These are phyloP conservation scores for Cygnus buccinator DNA, from an alignment of 2,113 vertebrate genomes.

Conservation along the genomic window DNA sequence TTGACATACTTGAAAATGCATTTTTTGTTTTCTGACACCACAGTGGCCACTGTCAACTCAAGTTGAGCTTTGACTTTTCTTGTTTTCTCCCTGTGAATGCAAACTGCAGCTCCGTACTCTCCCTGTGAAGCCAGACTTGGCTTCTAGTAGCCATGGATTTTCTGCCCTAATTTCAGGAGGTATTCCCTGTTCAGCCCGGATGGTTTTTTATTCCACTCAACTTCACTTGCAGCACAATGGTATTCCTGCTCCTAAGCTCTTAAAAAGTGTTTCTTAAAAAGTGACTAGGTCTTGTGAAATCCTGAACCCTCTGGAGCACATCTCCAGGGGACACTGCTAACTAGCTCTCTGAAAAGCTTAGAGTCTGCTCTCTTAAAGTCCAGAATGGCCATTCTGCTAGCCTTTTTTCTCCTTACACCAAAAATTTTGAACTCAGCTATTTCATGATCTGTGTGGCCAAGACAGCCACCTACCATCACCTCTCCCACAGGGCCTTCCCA, in stretches of 20 bases:
- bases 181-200: neutral
- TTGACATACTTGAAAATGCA: neutral
- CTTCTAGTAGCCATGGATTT: neutral
- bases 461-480: neutral
- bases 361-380: neutral
- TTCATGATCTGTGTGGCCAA: neutral
- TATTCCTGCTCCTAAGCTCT: neutral
- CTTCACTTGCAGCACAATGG: neutral
- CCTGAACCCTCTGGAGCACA: neutral
- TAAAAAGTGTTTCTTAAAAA: neutral
- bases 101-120: neutral
- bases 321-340: neutral
- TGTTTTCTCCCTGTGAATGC: neutral
- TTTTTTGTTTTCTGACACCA: neutral
- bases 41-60: neutral
- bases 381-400: neutral
- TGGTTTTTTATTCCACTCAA: neutral
- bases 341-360: neutral
- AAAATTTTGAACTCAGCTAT: neutral
- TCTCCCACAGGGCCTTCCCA: neutral
- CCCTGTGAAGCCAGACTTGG: neutral
- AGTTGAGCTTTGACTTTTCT: neutral
- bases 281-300: neutral
- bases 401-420: neutral
- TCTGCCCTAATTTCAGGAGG: neutral